Base-by-base conservation (phyloP, 2,888 invertebrate species). In the Agrochola litura region DNA sequence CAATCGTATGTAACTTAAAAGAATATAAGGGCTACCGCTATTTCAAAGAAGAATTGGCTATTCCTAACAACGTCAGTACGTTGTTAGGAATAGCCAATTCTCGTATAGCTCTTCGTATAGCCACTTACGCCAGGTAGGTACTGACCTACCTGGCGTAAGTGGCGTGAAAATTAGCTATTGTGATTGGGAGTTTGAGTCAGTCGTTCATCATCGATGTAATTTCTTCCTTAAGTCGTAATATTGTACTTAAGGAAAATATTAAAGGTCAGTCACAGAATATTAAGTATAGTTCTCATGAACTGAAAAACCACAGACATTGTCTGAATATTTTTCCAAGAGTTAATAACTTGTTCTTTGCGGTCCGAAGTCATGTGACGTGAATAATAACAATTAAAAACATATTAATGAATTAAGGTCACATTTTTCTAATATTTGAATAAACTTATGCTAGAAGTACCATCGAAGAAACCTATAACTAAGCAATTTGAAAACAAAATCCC, bases 211-310 rank as follows among this genome's bases (percentile, higher is more conserved):
- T 66, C 37, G 12, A 19, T 37, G 22, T 25, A 5, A 61, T 25
- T 8, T 70, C 25, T 46, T 30, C 22, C 30, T n/a, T 30, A n/a
- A 12, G 52, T 22, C 14, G 22, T 14, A 22, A 69, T 22, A 22
- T 70, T 19, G 25, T 25, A 30, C 22, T 22, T 76, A 61, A 52
- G 83, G 61, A 82, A 70, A 82, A 58, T 58, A 8, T 46, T 12
- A 63, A 77, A 70, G 66, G 65, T 52, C 41, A n/a, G 46, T 30
- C 49, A 70, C 37, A n/a, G 19, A 71, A 58, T 54, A 71, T 61
- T 37, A 56, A 60, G 30, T 54, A 41, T 25, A 25, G 4, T 76
- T 83, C 30, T 41, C 46, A 49, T 67, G 54, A 78, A 65, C 9
- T 46, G 60, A 12, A 19, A 22, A 37, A 72, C 83, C 71, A 25